Base-by-base conservation (phyloP, 2,113 vertebrate species). In the Oceanodroma tethys region DNA sequence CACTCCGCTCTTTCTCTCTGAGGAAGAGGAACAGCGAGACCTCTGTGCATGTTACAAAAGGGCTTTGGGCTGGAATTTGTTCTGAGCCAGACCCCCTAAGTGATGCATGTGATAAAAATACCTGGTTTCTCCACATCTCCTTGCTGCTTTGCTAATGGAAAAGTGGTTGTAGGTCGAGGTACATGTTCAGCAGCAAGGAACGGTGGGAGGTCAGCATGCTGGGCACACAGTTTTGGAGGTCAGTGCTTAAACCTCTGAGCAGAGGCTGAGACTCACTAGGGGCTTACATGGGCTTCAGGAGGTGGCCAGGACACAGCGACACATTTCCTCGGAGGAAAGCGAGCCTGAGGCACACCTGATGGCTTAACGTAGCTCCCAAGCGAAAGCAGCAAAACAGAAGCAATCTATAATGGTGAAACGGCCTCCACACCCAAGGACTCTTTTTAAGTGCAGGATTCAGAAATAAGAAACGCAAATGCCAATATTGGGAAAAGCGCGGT, bases 171-270 rank as follows among this genome's bases (percentile, higher is more conserved):
- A 58, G 50, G 45, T 21, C 8, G 47, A 40, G 16, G 47, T 40
- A 20, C 0, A 2, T 4, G 29, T 47, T 68, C 0, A 2, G 34
- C 6, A 52, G 29, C 9, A 19, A 34, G 25, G 48, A 66, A 72
- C 1, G 16, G 34, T 21, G 21, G 21, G 32, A 68, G 38, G 47
- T 34, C 4, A 5, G 23, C 45, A 5, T 3, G 16, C 47, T 40
- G 71, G 23, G 36, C 34, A 29, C 23, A 14, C 3, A 10, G 29
- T 10, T 55, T 48, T 65, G 53, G 21, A 59, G 21, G 22, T 45
- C 34, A 86, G 55, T 9, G 11, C 45, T 58, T 42, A 16, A n/a
- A 38, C 7, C 11, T 62, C 42, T 52, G 50, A n/a, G 36, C 16
- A 70, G 16, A 58, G 25, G 34, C 27, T 66, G 55, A 38, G 18